A percentile compares a stretch with the other conserved stretches of the same genome.
phyloP scores from a whole-genome alignment of 1,140 invertebrate genomes.

The Papilio dardanus region DNA sequence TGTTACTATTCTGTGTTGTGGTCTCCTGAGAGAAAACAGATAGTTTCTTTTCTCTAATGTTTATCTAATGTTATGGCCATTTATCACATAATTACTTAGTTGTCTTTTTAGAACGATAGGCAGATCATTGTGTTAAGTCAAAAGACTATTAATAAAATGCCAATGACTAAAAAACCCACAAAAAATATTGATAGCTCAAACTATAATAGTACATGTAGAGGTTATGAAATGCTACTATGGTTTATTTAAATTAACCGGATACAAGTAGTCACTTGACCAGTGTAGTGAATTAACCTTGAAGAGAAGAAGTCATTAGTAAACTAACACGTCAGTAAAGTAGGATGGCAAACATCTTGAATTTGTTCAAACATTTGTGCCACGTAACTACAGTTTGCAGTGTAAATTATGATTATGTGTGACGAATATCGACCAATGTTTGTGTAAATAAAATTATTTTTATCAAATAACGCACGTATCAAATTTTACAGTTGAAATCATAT shows the following conservation, averaged over 20 bases:
- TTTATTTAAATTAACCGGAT: slow-evolving; percentile 22
- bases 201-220: neutral
- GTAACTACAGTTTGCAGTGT: slow-evolving; percentile 3
- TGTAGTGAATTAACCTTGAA: slow-evolving; percentile 11
- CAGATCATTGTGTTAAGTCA: too few species aligned
- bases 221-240: neutral
- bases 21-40: too few species aligned
- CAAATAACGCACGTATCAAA: neutral
- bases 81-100: too few species aligned
- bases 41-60: too few species aligned
- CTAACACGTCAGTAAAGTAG: neutral
- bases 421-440: slow-evolving; percentile 15
- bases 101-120: too few species aligned
- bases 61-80: too few species aligned
- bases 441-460: neutral
- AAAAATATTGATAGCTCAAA: neutral
- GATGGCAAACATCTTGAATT: slow-evolving; percentile 1
- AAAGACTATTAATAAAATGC: too few species aligned
- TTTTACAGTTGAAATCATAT: neutral
- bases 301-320: neutral
- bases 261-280: slow-evolving; percentile 16
- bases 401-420: slow-evolving; percentile 6
- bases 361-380: slow-evolving; percentile 10
- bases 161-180: neutral
- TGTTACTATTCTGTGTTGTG: neutral